Evolutionary conservation across 2,888 invertebrate species (phyloP), one percentile per base, ranked within the genome.

Genomic region (Dilophus febrilis): DNA sequence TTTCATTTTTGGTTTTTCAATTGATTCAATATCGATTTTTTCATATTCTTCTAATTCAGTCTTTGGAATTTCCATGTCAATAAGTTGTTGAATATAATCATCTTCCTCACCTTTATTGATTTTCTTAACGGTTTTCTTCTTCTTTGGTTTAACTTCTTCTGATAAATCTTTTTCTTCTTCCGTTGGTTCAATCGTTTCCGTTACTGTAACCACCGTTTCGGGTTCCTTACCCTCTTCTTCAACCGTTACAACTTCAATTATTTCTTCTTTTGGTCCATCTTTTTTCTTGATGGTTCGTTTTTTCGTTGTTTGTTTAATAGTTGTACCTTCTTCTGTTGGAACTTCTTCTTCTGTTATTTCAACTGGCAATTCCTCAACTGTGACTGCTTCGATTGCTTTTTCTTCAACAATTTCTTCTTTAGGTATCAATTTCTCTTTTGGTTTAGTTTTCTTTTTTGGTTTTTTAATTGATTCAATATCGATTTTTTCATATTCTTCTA

Each of bases 21-120:
- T 11, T 35, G 14, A 12, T 16, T 38, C 42, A 16, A 42, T 35
- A 6, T 40, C 42, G 2, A 33, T n/a, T 33, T 40, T 30, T 16
- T 44, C 42, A 33, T 26, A 42, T n/a, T 31, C 29, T 34, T 44
- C 44, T 10, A 44, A 32, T 30, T 41, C 42, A 19, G 44, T 42
- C 29, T 42, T 44, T 8, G 57, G 51, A 42, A 57, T 52, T 45
- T 61, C 62, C 48, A 58, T 56, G 26, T 55, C 60, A 19, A 61
- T 56, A 0, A 61, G 39, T 8, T 55, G 45, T 35, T 51, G 49
- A 39, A 60, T 53, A 37, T 53, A 59, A 26, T 49, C 50, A 13
- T 59, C 53, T 17, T 55, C 43, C 29, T 49, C 52, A 34, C 56
- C 56, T 10, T 51, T 43, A 32, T 53, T 37, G 43, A n/a, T 33